phyloP scores from a whole-genome alignment of 1,140 invertebrate genomes.

The Thaumetopoea pityocampa region DNA sequence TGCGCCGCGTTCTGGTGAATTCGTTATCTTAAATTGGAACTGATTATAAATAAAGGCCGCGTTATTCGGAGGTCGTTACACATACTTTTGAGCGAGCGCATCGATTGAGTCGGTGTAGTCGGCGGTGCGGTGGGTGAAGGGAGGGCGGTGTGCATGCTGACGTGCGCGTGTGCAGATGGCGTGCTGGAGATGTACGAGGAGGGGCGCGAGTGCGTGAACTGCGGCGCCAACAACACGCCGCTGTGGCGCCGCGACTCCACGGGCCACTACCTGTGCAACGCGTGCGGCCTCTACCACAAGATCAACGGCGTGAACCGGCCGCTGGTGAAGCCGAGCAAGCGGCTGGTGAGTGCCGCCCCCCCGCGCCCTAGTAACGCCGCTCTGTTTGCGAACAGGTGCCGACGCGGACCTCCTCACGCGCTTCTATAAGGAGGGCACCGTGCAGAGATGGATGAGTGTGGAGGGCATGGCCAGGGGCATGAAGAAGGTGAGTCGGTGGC shows the following conservation, averaged over 20 bases:
- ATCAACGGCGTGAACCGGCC: slow-evolving; percentile 96
- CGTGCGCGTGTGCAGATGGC: slow-evolving; percentile 76
- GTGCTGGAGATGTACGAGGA: slow-evolving; percentile 90
- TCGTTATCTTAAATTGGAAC: too few species aligned
- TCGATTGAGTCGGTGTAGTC: too few species aligned
- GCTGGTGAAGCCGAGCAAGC: slow-evolving; percentile 91
- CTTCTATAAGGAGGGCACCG: slow-evolving; percentile 72
- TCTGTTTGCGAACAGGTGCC: slow-evolving; percentile 59
- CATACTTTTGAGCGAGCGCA: too few species aligned
- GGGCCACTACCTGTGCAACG: slow-evolving; percentile 98
- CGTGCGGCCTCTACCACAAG: slow-evolving; percentile 96
- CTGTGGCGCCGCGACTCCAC: slow-evolving; percentile 96
- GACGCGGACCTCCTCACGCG: slow-evolving; percentile 69
- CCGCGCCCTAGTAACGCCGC: slow-evolving; percentile 32
- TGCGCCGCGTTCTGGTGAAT: too few species aligned
- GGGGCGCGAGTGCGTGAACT: slow-evolving; percentile 97
- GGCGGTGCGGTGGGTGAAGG: too few species aligned
- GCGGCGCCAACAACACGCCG: slow-evolving; percentile 96
- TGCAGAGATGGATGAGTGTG: slow-evolving; percentile 70
- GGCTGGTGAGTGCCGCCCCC: slow-evolving; percentile 83
- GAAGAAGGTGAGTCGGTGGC: slow-evolving; percentile 75
- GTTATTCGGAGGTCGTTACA: too few species aligned
- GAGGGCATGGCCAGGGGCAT: slow-evolving; percentile 71
- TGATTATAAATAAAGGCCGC: too few species aligned
- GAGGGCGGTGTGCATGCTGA: too few species aligned